These are phyloP conservation scores for Muscidifurax raptorellus DNA, from an alignment of 1,140 invertebrate species.

Conservation along the genomic window DNA sequence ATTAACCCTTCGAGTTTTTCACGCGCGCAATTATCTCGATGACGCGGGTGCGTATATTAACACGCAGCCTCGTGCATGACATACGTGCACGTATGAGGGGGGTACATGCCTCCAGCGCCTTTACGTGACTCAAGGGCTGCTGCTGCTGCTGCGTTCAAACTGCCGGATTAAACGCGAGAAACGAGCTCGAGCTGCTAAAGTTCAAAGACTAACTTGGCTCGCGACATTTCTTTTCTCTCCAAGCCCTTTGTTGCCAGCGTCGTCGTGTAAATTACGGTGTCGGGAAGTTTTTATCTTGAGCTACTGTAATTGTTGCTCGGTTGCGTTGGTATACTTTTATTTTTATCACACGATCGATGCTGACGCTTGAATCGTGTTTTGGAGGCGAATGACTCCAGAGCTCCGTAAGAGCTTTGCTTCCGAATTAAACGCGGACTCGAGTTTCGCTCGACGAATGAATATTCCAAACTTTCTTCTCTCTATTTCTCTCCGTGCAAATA, in stretches of 20 bases:
- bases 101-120: background rate
- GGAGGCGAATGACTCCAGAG: background rate
- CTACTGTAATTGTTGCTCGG: background rate
- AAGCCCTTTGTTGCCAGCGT: too few relatives aligned
- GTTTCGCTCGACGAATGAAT: background rate
- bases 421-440: background rate
- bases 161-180: constrained; percentile 42
- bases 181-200: constrained; percentile 3
- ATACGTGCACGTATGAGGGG: constrained; percentile 13
- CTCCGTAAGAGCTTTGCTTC: background rate
- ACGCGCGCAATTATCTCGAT: constrained; percentile 33
- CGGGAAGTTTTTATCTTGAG: constrained; percentile 16
- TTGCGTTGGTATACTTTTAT: background rate
- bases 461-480: background rate
- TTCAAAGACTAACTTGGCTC: constrained; percentile 30
- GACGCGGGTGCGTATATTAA: constrained; percentile 1
- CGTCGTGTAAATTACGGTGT: background rate
- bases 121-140: constrained; percentile 30
- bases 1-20: constrained; percentile 32
- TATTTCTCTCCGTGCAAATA: background rate
- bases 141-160: background rate
- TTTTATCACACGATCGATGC: background rate
- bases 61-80: constrained; percentile 18
- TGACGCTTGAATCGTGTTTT: background rate
- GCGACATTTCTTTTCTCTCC: constrained; percentile 6